Conservation (phyloP, 1,140 invertebrate species). For the Drosophila navojoa region DNA sequence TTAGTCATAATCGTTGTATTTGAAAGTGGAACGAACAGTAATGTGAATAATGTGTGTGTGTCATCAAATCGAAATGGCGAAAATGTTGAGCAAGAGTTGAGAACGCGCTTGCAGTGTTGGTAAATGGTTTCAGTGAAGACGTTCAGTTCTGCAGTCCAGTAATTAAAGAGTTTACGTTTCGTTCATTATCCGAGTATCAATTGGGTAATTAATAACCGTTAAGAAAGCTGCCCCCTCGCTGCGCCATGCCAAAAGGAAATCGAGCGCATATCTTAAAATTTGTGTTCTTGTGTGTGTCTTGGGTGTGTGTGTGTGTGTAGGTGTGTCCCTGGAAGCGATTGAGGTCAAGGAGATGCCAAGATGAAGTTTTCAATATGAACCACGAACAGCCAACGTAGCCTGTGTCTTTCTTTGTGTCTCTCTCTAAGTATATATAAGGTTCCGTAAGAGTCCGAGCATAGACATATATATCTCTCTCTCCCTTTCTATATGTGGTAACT, state of each 20-base stretch:
- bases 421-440: no score
- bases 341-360: no score
- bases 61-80: slow-evolving; percentile 18
- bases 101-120: not conserved
- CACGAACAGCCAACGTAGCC: no score
- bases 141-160: slow-evolving; percentile 25
- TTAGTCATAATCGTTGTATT: not conserved
- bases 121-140: not conserved
- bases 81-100: slow-evolving; percentile 24
- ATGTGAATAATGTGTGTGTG: not conserved
- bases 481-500: not conserved
- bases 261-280: no score
- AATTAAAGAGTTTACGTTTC: not conserved
- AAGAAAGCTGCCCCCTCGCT: not conserved
- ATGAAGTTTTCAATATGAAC: no score
- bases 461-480: no score
- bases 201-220: not conserved
- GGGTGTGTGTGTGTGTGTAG: no score
- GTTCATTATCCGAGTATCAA: no score
- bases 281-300: not conserved
- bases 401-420: no score
- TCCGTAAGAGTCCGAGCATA: no score
- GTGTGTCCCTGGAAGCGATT: no score
- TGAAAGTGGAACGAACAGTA: not conserved
- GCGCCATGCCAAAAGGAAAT: not conserved